A percentile compares a stretch with the other conserved stretches of the same genome.
Evolutionary conservation across 2,797 vertebrate genomes (phyloP).

Genomic region (Gymnodraco acuticeps): DNA sequence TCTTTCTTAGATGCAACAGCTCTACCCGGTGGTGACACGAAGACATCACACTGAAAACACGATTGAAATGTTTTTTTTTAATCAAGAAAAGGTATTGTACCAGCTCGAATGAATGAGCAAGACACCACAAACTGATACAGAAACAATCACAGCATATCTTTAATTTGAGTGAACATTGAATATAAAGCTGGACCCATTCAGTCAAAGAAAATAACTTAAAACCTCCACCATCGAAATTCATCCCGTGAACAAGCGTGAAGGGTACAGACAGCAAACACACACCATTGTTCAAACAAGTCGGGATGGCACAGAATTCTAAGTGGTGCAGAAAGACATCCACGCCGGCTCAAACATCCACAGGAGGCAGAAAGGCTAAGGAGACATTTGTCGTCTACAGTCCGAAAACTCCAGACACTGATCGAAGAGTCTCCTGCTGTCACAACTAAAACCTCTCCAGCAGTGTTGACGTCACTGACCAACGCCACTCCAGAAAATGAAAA

Average conservation of each 20-base stretch:
- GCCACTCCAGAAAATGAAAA: background rate
- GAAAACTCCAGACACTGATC: conserved; percentile 7
- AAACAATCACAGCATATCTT: conserved; percentile 58
- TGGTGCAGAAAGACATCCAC: conserved; percentile 26
- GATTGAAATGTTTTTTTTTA: no score
- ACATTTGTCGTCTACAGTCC: conserved; percentile 40
- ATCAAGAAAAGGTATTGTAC: no score
- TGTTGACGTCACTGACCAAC: no score
- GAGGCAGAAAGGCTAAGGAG: conserved; percentile 36
- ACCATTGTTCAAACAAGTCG: conserved; percentile 12
- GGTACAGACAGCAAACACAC: conserved; percentile 45
- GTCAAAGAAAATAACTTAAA: conserved; percentile 37
- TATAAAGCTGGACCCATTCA: conserved; percentile 69
- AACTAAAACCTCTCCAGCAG: conserved; percentile 55
- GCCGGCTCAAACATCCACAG: background rate
- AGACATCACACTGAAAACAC: no score
- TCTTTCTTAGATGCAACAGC: no score
- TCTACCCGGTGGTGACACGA: no score
- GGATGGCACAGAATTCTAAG: conserved; percentile 8
- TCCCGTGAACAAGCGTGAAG: conserved; percentile 40
- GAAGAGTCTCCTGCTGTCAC: conserved; percentile 26
- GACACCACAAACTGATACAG: conserved; percentile 8
- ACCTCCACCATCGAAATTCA: conserved; percentile 42
- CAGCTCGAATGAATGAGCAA: background rate
- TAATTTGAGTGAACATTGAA: conserved; percentile 74